Evolutionary conservation across 1,140 invertebrate genomes (phyloP).

Genomic region (Daktulosphaira vitifoliae): DNA sequence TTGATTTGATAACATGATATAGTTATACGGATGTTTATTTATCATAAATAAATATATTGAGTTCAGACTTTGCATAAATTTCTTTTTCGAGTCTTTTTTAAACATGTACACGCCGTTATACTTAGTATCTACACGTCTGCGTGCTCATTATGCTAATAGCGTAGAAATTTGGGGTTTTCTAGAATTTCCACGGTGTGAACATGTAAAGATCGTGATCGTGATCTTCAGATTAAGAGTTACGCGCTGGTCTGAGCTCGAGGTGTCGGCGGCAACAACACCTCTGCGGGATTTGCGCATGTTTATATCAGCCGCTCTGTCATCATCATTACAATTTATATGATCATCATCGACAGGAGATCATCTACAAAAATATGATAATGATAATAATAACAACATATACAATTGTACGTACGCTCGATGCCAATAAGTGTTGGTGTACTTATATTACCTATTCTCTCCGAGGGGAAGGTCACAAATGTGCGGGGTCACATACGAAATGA

Average conservation of each 20-base stretch:
- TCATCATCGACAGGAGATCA: background rate
- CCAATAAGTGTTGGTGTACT: background rate
- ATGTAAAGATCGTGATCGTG: slow-evolving; percentile 25
- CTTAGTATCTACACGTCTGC: no score
- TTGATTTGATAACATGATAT: no score
- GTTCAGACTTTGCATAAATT: no score
- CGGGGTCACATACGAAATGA: slow-evolving; percentile 16
- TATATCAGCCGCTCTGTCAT: slow-evolving; percentile 28
- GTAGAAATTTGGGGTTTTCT: slow-evolving; percentile 10
- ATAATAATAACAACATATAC: background rate
- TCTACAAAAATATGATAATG: background rate
- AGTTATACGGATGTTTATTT: no score
- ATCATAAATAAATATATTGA: no score
- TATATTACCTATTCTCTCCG: background rate
- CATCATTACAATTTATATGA: background rate
- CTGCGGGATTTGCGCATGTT: slow-evolving; percentile 22
- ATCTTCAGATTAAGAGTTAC: slow-evolving; percentile 12
- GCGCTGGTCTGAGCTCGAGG: background rate
- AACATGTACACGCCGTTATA: no score
- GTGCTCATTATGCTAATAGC: slow-evolving; percentile 2
- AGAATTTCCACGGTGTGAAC: background rate
- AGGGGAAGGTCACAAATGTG: slow-evolving; percentile 9
- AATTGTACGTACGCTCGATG: background rate
- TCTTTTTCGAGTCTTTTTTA: no score
- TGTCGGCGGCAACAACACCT: slow-evolving; percentile 19